Conservation (phyloP, 2,797 vertebrate species). For the Alexandromys oeconomus region DNA sequence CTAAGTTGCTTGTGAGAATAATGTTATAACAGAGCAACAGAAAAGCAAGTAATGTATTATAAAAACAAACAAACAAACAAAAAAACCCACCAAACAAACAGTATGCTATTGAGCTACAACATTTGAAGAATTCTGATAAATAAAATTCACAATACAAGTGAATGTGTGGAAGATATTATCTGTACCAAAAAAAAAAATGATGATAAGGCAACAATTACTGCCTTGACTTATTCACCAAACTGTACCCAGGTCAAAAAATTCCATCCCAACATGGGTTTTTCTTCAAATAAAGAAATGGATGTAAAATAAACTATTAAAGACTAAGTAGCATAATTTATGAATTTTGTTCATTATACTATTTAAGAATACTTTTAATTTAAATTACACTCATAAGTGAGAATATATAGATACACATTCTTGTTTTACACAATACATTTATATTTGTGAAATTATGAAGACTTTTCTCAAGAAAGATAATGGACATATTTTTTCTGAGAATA, state of each 20-base stretch:
- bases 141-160: neutral
- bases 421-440: neutral
- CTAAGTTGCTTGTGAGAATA: neutral
- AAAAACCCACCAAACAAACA: neutral
- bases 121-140: conserved; percentile 4
- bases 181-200: neutral
- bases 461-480: neutral
- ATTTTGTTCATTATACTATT: neutral
- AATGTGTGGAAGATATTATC: neutral
- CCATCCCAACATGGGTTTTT: neutral
- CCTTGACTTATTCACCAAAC: conserved; percentile 2
- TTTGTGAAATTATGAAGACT: neutral
- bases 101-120: neutral
- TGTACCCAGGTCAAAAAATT: neutral
- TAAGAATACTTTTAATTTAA: neutral
- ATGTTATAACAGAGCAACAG: neutral
- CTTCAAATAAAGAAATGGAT: neutral
- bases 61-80: neutral
- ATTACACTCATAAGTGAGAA: neutral
- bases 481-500: neutral
- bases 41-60: neutral
- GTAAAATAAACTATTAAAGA: conserved; percentile 20
- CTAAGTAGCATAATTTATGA: neutral
- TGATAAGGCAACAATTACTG: neutral
- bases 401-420: neutral